Percentiles rank a stretch among this genome's conserved stretches.
These are phyloP conservation scores for Emydocephalus ijimae DNA, from an alignment of 2,113 vertebrate genomes.

Conservation along the genomic window DNA sequence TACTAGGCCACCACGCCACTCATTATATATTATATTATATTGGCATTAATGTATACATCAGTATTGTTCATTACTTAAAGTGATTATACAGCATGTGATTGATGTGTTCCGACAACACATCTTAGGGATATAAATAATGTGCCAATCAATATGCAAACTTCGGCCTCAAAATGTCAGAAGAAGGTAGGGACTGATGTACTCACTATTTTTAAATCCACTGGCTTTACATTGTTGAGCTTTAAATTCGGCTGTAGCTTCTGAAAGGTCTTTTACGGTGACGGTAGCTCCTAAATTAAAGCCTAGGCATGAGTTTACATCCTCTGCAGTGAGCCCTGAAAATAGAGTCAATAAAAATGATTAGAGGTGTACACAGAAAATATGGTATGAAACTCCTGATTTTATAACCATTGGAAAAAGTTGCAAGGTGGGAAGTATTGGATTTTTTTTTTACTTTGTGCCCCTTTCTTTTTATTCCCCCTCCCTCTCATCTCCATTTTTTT, in stretches of 20 bases:
- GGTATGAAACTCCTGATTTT: background rate
- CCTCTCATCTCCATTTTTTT: background rate
- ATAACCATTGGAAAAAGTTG: background rate
- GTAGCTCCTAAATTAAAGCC: constrained; percentile 54
- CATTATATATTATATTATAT: background rate
- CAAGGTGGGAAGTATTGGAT: background rate
- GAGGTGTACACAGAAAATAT: background rate
- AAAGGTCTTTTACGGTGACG: rapidly evolving
- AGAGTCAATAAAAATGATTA: constrained; percentile 36
- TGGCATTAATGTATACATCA: background rate
- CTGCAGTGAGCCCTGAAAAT: constrained; percentile 71
- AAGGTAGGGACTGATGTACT: background rate
- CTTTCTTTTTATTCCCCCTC: background rate
- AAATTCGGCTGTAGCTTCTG: rapidly evolving
- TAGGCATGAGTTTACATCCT: constrained; percentile 70
- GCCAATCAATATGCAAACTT: background rate
- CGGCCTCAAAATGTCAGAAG: background rate
- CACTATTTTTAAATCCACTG: constrained; percentile 30
- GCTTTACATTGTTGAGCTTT: constrained; percentile 37
- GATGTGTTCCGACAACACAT: background rate
- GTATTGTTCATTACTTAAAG: background rate
- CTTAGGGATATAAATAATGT: background rate
- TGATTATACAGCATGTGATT: background rate
- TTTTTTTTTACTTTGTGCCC: background rate
- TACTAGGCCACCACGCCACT: background rate